Evolutionary conservation across 2,113 vertebrate genomes (phyloP), one percentile per base, ranked within the genome.

Genomic region (Uropsilus gracilis): DNA sequence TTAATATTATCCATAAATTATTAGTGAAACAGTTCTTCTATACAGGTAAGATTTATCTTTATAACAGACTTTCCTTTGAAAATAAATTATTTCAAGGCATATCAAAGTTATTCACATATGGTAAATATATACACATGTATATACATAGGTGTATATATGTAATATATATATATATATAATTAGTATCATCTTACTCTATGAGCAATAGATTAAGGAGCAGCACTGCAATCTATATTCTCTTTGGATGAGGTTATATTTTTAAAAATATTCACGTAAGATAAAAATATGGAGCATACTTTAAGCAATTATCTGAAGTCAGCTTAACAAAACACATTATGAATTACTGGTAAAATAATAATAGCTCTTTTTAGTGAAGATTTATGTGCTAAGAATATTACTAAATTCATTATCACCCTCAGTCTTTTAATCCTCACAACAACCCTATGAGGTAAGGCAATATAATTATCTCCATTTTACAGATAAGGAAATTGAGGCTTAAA

Each of bases 1-100:
- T 87, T 66, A 92, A 9, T 72, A 87, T 42, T 90, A 76, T 30
- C 48, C 32, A 87, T 48, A 76, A 92, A 46, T 81, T 92, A 84
- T 57, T 39, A 69, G n/a, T 55, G 22, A 93, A 91, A 68, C 14
- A 48, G 32, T 50, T 10, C 86, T 88, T 64, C 61, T 22, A 55
- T 64, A 32, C 5, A 59, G 76, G 34, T n/a, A 76, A 28, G 42
- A 68, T n/a, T n/a, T n/a, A n/a, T n/a, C 50, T 95, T 95, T 95
- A 59, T 48, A 75, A 87, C 17, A 68, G 34, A 81, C 17, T 71
- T 90, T 57, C 30, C 73, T 82, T 96, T 83, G 44, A 59, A 64
- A 46, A 83, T 83, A 91, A 92, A 63, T 86, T 30, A 81, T 53
- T 82, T 86, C 61, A 68, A 6, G 76, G 24, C 73, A 37, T 37